Conservation (phyloP, 2,888 invertebrate genomes). For the Macrosiphum euphorbiae region DNA sequence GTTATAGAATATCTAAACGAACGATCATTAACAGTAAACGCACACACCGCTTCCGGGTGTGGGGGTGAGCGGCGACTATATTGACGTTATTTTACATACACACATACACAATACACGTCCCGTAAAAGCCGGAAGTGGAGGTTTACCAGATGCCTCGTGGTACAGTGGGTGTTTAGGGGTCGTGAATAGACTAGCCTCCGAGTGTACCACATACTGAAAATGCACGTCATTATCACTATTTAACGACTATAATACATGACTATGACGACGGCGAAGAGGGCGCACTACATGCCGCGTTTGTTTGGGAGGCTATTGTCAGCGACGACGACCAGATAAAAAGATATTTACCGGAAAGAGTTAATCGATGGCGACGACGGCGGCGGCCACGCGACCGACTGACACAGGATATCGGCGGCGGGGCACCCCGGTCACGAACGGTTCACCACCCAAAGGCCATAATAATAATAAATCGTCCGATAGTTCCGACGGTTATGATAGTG, state of each 20-base stretch:
- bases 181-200: background rate
- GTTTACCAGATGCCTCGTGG: slow-evolving; percentile 26
- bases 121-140: slow-evolving; percentile 58
- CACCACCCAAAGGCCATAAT: slow-evolving; percentile 42
- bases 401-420: background rate
- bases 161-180: background rate
- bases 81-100: slow-evolving; percentile 38
- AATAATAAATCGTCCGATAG: slow-evolving; percentile 55
- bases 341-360: slow-evolving; percentile 54
- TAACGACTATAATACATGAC: background rate
- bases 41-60: background rate
- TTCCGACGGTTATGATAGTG: slow-evolving; percentile 26
- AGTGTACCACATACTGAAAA: background rate
- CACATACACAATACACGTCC: background rate
- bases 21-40: background rate
- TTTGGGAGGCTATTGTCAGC: slow-evolving; percentile 22
- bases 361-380: slow-evolving; percentile 26
- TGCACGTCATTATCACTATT: slow-evolving; percentile 48
- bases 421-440: slow-evolving; percentile 41
- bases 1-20: background rate
- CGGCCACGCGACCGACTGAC: slow-evolving; percentile 46
- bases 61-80: background rate
- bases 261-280: background rate
- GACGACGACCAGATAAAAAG: slow-evolving; percentile 32
- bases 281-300: background rate